phyloP scores from a whole-genome alignment of 2,888 invertebrate genomes.

The Hypomecis atomaria region DNA sequence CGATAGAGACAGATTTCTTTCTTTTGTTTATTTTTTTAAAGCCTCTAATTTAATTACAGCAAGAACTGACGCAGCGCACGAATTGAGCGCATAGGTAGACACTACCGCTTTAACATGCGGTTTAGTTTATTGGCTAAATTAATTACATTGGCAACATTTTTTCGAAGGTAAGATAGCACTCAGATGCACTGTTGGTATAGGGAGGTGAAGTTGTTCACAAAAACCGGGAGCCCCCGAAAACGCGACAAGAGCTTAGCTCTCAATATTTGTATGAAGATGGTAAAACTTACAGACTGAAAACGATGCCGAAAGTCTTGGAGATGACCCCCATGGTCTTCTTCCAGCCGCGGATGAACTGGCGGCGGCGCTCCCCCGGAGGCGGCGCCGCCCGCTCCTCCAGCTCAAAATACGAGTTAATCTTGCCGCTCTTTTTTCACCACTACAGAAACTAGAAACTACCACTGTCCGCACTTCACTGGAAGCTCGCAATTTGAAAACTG shows the following conservation, averaged over 20 bases:
- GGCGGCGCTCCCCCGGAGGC: conserved; percentile 79
- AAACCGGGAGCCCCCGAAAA: too few species aligned
- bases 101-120: too few species aligned
- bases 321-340: conserved; percentile 89
- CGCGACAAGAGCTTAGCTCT: too few species aligned
- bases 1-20: conserved; percentile 38
- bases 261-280: background rate
- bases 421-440: conserved; percentile 61
- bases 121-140: too few species aligned
- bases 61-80: too few species aligned
- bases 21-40: background rate
- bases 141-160: too few species aligned
- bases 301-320: conserved; percentile 90
- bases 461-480: conserved; percentile 66
- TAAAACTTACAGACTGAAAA: conserved; percentile 91
- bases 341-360: conserved; percentile 81
- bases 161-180: too few species aligned
- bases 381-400: conserved; percentile 73
- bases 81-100: too few species aligned
- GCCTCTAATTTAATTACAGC: background rate
- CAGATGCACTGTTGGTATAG: too few species aligned
- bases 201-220: too few species aligned
- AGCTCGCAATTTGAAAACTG: conserved; percentile 36
- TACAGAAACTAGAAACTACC: conserved; percentile 62
- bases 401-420: conserved; percentile 80